Evolutionary conservation across 1,140 invertebrate species (phyloP).

Genomic region (Eubasilissa regina): DNA sequence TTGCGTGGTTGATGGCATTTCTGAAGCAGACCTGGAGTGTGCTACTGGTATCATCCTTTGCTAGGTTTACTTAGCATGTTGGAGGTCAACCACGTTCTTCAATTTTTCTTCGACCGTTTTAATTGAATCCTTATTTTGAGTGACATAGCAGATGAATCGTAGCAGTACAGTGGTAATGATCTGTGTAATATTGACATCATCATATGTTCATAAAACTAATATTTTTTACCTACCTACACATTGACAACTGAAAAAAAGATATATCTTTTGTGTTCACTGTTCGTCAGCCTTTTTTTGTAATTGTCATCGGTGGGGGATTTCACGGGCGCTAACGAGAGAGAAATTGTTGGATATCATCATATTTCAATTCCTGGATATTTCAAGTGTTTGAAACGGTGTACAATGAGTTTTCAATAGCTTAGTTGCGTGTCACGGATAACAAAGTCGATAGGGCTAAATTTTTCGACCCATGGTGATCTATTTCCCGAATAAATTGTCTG

Average conservation of each 20-base stretch:
- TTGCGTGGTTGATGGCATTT: too few species aligned
- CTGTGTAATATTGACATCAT: not conserved
- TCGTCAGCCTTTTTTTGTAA: constrained; percentile 76
- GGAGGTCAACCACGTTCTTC: too few species aligned
- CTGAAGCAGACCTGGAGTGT: too few species aligned
- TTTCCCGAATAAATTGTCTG: constrained; percentile 49
- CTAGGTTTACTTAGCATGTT: too few species aligned
- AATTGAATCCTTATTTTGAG: too few species aligned
- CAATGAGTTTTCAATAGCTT: constrained; percentile 43
- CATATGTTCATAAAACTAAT: constrained; percentile 38
- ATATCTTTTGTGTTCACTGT: constrained; percentile 49
- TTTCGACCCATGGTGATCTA: constrained; percentile 48
- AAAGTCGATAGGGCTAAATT: constrained; percentile 46
- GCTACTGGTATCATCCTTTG: too few species aligned
- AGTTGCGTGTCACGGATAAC: constrained; percentile 58
- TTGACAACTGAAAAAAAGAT: constrained; percentile 42
- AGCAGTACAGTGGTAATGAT: too few species aligned
- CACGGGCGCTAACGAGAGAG: constrained; percentile 51
- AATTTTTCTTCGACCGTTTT: too few species aligned
- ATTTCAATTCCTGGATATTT: constrained; percentile 42
- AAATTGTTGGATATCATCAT: constrained; percentile 39
- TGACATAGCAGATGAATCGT: too few species aligned
- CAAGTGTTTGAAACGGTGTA: constrained; percentile 54
- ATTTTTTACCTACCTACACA: constrained; percentile 36
- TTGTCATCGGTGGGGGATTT: constrained; percentile 73